Conservation (phyloP, 2,113 vertebrate species). For the Oncorhynchus mykiss region DNA sequence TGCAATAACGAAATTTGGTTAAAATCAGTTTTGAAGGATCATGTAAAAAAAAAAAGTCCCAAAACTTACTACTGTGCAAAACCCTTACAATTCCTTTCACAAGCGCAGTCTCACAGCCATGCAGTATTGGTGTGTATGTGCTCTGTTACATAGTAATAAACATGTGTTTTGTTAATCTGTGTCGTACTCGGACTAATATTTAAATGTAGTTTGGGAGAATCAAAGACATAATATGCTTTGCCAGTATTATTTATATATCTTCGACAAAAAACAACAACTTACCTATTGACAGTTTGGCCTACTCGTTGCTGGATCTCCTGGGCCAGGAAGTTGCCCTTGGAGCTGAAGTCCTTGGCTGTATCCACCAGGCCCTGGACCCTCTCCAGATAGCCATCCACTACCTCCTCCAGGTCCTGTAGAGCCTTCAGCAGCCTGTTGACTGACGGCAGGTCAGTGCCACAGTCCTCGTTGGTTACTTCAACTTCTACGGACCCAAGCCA, state of each 20-base stretch:
- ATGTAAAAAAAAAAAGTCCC: neutral
- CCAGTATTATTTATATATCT: neutral
- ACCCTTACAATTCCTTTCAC: neutral
- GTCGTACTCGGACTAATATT: too few relatives aligned
- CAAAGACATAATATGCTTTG: neutral
- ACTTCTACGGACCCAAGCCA: constrained; percentile 77
- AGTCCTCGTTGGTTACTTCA: constrained; percentile 67
- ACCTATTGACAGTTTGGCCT: constrained; percentile 78
- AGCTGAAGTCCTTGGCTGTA: constrained; percentile 69
- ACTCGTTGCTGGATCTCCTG: constrained; percentile 78
- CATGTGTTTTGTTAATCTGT: neutral
- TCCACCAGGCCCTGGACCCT: constrained; percentile 69
- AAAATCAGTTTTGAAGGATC: neutral
- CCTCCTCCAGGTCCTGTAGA: constrained; percentile 80
- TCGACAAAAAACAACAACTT: neutral
- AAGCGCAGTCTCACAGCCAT: neutral
- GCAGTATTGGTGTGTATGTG: neutral
- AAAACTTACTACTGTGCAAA: neutral
- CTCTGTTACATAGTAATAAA: neutral
- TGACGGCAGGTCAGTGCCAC: constrained; percentile 68
- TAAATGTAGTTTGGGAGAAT: too few relatives aligned
- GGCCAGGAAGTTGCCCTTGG: constrained; percentile 78
- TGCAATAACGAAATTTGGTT: constrained; percentile 45
- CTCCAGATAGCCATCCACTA: constrained; percentile 69
- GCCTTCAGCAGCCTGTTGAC: constrained; percentile 76